Evolutionary conservation across 2,797 vertebrate genomes (phyloP), one percentile per base, ranked within the genome.

Genomic region (Sitta carolinensis): DNA sequence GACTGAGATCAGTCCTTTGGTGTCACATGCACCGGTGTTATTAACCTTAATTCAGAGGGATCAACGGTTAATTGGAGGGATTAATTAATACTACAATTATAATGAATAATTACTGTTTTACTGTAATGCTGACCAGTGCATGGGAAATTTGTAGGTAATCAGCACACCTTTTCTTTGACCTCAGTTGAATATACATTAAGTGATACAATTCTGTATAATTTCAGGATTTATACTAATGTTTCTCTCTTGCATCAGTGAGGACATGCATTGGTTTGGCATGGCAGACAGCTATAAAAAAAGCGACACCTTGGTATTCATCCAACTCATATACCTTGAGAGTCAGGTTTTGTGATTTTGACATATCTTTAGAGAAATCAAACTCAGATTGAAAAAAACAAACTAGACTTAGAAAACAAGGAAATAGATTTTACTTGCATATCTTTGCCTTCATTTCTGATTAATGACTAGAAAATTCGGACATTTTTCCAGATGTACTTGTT

Each of bases 81-180:
- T 89, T 90, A 70, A 78, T 84, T 43, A 91, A 66, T 54, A 17
- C 29, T 66, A 23, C 34, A 26, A 42, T 72, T 73, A 61, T 82
- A 61, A 79, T 59, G 43, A 94, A 50, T 90, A 42, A 86, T 86
- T 94, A 63, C 10, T 2, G 16, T 87, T 92, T 90, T 86, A 69
- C 67, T 91, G 23, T 70, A 74, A 67, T 79, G 74, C 67, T 95
- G 90, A 84, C 34, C 45, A 67, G 27, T 70, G 43, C 4, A 0
- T 77, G 48, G 79, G 32, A 90, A 76, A 36, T 90, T 57, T 23
- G 12, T 66, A 42, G 55, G 15, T 84, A 78, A 93, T 79, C 38
- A 79, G 23, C 26, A 36, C 30, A 52, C 16, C 13, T 81, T 51
- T 83, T 61, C 38, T 92, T 91, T 84, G 40, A 88, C 30, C 36